Percentiles rank a stretch among this genome's conserved stretches.
Evolutionary conservation across 1,140 invertebrate genomes (phyloP).

Genomic region (Plodia interpunctella): DNA sequence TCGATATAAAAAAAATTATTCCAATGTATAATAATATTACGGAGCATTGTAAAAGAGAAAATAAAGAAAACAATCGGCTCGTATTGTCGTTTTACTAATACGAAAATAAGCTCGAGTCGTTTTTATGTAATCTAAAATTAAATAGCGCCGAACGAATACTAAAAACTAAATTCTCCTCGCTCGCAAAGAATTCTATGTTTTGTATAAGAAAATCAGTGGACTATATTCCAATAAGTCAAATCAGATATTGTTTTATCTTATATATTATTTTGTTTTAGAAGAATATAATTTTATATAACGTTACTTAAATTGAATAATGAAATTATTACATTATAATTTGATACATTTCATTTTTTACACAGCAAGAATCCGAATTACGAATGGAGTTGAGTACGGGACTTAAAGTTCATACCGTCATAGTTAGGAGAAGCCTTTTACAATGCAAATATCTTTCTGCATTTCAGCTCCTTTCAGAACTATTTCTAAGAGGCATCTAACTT

Average conservation of each 20-base stretch:
- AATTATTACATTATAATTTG: too few relatives aligned
- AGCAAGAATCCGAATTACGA: too few relatives aligned
- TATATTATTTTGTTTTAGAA: too few relatives aligned
- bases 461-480: conserved; percentile 56
- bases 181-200: conserved; percentile 19
- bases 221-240: too few relatives aligned
- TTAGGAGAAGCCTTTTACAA: conserved; percentile 41
- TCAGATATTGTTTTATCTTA: too few relatives aligned
- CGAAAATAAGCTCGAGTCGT: neutral
- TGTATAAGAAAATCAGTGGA: too few relatives aligned
- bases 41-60: too few relatives aligned
- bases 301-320: too few relatives aligned
- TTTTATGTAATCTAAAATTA: neutral
- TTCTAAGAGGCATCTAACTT: conserved; percentile 47
- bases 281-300: too few relatives aligned
- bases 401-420: conserved; percentile 42
- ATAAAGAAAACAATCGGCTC: neutral
- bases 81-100: neutral
- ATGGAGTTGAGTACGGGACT: conserved; percentile 16
- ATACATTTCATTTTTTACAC: too few relatives aligned
- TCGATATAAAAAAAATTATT: too few relatives aligned
- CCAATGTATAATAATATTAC: too few relatives aligned
- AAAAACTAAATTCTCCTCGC: neutral
- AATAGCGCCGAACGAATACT: neutral
- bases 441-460: conserved; percentile 57